Evolutionary conservation across 2,888 invertebrate species (phyloP), one percentile per base, ranked within the genome.

Genomic region (Oxytorus armatus): DNA sequence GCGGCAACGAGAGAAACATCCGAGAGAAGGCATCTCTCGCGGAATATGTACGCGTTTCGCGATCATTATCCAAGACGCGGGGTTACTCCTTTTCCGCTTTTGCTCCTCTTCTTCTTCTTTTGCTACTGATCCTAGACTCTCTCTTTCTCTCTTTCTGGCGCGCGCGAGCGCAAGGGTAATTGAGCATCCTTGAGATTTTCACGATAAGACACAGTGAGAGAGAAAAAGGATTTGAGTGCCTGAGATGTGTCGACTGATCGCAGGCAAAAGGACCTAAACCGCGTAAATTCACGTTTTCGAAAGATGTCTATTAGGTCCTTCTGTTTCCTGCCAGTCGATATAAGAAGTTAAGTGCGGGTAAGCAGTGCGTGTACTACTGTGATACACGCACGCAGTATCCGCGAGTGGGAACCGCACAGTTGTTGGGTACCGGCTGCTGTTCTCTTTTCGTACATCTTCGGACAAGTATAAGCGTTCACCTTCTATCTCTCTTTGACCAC

Each of bases 101-200:
- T 51, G 49, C 55, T 59, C 23, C 65, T 70, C 33, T 49, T 78
- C 77, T 53, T 65, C 55, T 36, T 69, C 63, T 61, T 61, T 39
- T 23, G 53, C 78, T 77, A 77, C 77, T 8, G 74, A 59, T 68
- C 68, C 36, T 21, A 29, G 53, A 36, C 70, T 39, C 39, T 42
- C 47, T n/a, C n/a, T n/a, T n/a, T n/a, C n/a, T n/a, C n/a, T n/a
- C n/a, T n/a, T n/a, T n/a, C n/a, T n/a, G n/a, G n/a, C n/a, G n/a
- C n/a, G n/a, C n/a, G n/a, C n/a, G n/a, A n/a, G 70, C 75, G 75
- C 42, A 39, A 66, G 72, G 72, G 79, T 80, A 80, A 80, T 80
- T 76, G 79, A 80, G 76, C 76, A 72, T 80, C 79, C 79, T 76
- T 55, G 79, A 80, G 79, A 76, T 80, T 80, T 76, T 68, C 76